A percentile compares a stretch with the other conserved stretches of the same genome.
phyloP scores from a whole-genome alignment of 2,113 vertebrate genomes.

The Sorex fumeus region DNA sequence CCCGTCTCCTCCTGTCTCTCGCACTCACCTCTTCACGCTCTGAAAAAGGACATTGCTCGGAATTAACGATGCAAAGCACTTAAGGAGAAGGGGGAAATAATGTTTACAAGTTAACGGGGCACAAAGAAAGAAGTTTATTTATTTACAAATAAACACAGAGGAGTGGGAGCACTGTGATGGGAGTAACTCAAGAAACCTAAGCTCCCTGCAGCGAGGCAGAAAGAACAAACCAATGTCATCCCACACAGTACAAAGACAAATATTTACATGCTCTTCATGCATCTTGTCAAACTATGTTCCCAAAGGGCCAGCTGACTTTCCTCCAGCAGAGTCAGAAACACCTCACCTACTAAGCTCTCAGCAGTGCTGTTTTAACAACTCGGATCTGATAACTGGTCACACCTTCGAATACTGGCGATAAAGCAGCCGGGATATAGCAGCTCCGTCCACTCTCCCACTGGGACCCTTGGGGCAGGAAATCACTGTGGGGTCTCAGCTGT shows the following conservation, averaged over 20 bases:
- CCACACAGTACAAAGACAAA: neutral
- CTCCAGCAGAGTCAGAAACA: neutral
- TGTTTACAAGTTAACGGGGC: too few relatives aligned
- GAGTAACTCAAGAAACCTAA: too few relatives aligned
- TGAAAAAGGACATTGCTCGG: too few relatives aligned
- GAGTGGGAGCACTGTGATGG: too few relatives aligned
- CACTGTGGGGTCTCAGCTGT: conserved; percentile 4
- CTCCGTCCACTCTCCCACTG: neutral
- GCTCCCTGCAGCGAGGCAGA: too few relatives aligned
- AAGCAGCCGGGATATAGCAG: neutral
- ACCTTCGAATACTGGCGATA: neutral
- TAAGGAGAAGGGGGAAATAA: too few relatives aligned
- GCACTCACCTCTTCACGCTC: too few relatives aligned
- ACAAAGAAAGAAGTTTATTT: too few relatives aligned
- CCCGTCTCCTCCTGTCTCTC: too few relatives aligned
- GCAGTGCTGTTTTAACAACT: neutral
- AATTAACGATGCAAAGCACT: too few relatives aligned
- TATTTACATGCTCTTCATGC: neutral
- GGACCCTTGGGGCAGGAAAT: conserved; percentile 1
- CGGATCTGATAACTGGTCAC: neutral
- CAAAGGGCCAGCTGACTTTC: neutral
- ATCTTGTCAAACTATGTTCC: neutral
- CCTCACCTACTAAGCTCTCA: neutral
- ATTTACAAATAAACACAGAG: too few relatives aligned
- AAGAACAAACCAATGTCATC: too few relatives aligned